Evolutionary conservation across 2,113 vertebrate genomes (phyloP).

Genomic region (Motacilla alba): DNA sequence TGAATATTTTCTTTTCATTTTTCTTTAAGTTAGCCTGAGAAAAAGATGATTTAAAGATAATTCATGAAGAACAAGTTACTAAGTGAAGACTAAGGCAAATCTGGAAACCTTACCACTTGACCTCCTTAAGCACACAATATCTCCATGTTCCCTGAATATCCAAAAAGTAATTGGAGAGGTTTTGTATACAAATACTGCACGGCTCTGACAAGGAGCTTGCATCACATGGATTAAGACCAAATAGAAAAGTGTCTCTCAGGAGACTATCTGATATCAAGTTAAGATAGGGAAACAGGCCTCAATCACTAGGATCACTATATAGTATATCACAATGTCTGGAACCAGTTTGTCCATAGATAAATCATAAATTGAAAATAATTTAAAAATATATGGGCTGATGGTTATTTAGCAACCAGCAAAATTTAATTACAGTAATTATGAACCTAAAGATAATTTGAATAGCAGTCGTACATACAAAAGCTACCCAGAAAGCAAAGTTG

Average conservation of each 20-base stretch:
- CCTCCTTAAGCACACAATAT: neutral
- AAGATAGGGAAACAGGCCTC: neutral
- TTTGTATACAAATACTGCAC: neutral
- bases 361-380: neutral
- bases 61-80: neutral
- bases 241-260: neutral
- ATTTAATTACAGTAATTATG: neutral
- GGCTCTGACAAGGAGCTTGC: neutral
- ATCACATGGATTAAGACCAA: neutral
- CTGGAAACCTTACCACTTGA: neutral
- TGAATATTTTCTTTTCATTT: neutral
- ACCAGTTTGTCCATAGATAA: neutral
- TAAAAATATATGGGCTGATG: neutral
- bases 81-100: neutral
- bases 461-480: neutral
- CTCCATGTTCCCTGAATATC: neutral
- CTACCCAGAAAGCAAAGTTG: neutral
- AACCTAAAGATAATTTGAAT: neutral
- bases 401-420: neutral
- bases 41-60: neutral
- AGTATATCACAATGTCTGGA: neutral
- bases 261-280: neutral
- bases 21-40: neutral
- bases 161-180: neutral
- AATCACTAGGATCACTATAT: too few relatives aligned